Evolutionary conservation across 2,113 vertebrate genomes (phyloP).

Genomic region (Copsychus sechellarum): DNA sequence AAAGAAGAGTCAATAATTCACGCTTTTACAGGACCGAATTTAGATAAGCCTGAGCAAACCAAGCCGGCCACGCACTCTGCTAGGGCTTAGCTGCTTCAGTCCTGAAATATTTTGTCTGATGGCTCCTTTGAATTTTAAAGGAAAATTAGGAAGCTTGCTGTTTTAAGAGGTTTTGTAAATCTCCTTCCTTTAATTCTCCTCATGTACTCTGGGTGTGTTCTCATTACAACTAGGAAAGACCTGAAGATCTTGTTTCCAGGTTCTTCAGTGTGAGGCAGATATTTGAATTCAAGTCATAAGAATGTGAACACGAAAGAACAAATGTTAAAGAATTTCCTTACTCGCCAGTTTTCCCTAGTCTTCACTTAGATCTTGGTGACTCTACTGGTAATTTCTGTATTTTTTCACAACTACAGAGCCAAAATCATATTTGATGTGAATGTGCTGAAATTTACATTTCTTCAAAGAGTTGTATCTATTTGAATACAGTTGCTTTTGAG

Average conservation of each 20-base stretch:
- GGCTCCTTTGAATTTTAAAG: conserved; percentile 16
- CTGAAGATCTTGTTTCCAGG: conserved; percentile 58
- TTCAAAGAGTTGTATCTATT: not conserved
- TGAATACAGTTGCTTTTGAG: not conserved
- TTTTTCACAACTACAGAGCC: not conserved
- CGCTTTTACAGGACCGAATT: conserved; percentile 33
- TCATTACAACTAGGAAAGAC: conserved; percentile 43
- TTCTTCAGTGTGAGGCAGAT: not conserved
- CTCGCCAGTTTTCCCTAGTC: not conserved
- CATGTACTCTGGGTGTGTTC: conserved; percentile 44
- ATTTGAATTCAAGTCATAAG: conserved; percentile 38
- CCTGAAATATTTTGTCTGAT: conserved; percentile 12
- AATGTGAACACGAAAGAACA: not conserved
- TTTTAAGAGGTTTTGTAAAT: conserved; percentile 46
- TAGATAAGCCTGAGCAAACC: conserved; percentile 52
- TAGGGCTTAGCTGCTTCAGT: conserved; percentile 16
- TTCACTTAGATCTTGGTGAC: not conserved
- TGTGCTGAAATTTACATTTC: not conserved
- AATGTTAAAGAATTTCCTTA: not conserved
- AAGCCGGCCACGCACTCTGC: conserved; percentile 15
- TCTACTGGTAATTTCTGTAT: not conserved
- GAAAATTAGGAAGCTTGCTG: conserved; percentile 33
- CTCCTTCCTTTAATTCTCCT: conserved; percentile 36
- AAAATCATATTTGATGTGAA: not conserved
- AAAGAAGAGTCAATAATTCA: conserved; percentile 47